A percentile compares a stretch with the other conserved stretches of the same genome.
Conservation (phyloP, 2,113 vertebrate species). For the Genyomyrus donnyi region DNA sequence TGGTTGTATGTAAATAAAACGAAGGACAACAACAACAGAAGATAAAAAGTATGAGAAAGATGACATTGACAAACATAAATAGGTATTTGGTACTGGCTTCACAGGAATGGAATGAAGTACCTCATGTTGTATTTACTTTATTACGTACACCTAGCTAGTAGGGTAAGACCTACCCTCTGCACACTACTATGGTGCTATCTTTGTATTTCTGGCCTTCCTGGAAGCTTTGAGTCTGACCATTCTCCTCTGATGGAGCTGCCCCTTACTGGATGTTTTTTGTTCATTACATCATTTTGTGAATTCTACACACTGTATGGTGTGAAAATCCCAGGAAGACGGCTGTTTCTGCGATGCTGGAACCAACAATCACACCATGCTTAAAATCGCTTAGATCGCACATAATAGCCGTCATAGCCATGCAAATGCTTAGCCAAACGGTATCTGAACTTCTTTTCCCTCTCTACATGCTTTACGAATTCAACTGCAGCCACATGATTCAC, state of each 20-base stretch:
- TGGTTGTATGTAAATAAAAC: neutral
- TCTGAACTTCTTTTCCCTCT: neutral
- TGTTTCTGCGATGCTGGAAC: neutral
- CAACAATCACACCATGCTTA: neutral
- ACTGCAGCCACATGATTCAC: neutral
- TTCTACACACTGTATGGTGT: neutral
- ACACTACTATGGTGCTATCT: neutral
- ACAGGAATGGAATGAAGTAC: neutral
- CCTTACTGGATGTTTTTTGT: neutral
- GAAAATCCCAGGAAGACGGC: neutral
- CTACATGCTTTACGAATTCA: neutral
- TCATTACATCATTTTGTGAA: neutral
- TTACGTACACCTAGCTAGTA: neutral
- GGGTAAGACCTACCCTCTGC: neutral
- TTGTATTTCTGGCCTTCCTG: neutral
- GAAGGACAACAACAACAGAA: neutral
- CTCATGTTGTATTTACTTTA: neutral
- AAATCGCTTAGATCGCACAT: neutral
- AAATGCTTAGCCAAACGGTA: neutral
- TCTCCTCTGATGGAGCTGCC: neutral
- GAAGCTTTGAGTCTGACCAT: neutral
- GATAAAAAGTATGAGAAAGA: neutral
- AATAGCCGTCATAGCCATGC: neutral
- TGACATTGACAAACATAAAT: neutral
- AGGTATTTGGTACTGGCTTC: neutral